phyloP scores from a whole-genome alignment of 2,888 invertebrate genomes.

The Cecidostiba fungosa region DNA sequence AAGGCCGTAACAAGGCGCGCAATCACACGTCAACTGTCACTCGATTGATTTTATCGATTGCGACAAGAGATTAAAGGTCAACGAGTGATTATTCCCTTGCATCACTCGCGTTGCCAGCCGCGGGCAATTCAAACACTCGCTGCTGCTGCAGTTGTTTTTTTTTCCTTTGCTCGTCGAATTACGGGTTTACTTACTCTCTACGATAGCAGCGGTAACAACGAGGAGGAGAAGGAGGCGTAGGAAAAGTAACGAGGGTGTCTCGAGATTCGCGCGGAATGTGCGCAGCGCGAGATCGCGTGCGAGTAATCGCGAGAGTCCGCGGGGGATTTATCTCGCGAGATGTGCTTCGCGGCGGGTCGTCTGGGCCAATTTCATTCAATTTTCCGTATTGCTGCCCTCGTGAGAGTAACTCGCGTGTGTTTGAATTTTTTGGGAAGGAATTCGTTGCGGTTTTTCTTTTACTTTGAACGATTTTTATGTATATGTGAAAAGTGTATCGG shows the following conservation, averaged over 20 bases:
- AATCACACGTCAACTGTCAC: background rate
- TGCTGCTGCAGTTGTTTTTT: background rate
- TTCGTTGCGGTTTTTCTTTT: background rate
- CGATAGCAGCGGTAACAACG: background rate
- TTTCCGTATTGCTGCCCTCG: background rate
- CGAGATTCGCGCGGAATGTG: background rate
- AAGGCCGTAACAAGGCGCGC: background rate
- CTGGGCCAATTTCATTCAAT: slow-evolving; percentile 37
- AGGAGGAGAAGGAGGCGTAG: background rate
- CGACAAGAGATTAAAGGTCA: slow-evolving; percentile 39
- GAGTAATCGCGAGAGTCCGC: slow-evolving; percentile 31
- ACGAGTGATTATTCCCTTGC: slow-evolving; percentile 30
- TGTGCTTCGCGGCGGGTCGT: background rate
- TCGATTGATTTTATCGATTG: slow-evolving; percentile 49
- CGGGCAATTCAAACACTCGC: background rate
- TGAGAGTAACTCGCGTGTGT: background rate
- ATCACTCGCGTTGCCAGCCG: slow-evolving; percentile 13
- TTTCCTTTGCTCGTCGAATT: background rate
- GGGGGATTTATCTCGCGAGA: background rate
- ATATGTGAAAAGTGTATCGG: background rate
- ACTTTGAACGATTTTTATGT: background rate
- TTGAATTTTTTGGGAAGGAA: background rate
- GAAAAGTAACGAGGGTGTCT: background rate
- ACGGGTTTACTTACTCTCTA: background rate
- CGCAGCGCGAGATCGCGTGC: slow-evolving; percentile 21